Percentiles rank a stretch among this genome's conserved stretches.
phyloP scores from a whole-genome alignment of 2,797 vertebrate species.

The Remorina albescens region DNA sequence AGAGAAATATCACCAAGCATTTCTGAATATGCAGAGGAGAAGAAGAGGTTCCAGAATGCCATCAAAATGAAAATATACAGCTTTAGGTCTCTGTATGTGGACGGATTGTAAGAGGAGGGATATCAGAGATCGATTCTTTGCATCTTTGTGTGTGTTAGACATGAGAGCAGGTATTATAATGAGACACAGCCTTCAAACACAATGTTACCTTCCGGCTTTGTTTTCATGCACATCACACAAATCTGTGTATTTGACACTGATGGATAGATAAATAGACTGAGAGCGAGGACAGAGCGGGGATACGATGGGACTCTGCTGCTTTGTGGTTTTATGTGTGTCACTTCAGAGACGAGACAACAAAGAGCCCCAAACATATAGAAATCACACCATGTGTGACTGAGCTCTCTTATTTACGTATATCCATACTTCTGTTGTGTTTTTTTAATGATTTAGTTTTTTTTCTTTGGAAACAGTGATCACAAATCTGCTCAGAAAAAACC shows the following conservation, averaged over 20 bases:
- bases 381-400: slow-evolving; percentile 10
- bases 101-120: slow-evolving; percentile 13
- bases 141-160: slow-evolving; percentile 51
- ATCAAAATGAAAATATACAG: slow-evolving; percentile 49
- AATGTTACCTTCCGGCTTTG: slow-evolving; percentile 56
- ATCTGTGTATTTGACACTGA: slow-evolving; percentile 62
- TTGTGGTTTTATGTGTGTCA: slow-evolving; percentile 31
- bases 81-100: slow-evolving; percentile 42
- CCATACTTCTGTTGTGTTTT: slow-evolving; percentile 10
- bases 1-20: slow-evolving; percentile 72
- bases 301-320: slow-evolving; percentile 32
- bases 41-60: slow-evolving; percentile 42
- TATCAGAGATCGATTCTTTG: slow-evolving; percentile 47
- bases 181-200: slow-evolving; percentile 64
- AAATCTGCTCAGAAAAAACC: background rate
- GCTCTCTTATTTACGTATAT: slow-evolving; percentile 22
- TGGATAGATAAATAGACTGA: slow-evolving; percentile 63
- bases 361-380: slow-evolving; percentile 20
- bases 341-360: slow-evolving; percentile 15
- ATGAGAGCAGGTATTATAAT: slow-evolving; percentile 64
- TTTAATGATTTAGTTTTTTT: background rate
- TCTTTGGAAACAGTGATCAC: slow-evolving; percentile 7
- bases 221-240: slow-evolving; percentile 63
- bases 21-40: slow-evolving; percentile 66
- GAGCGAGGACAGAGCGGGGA: slow-evolving; percentile 43